Evolutionary conservation across 2,113 vertebrate genomes (phyloP), one percentile per base, ranked within the genome.

Genomic region (Lepus europaeus): DNA sequence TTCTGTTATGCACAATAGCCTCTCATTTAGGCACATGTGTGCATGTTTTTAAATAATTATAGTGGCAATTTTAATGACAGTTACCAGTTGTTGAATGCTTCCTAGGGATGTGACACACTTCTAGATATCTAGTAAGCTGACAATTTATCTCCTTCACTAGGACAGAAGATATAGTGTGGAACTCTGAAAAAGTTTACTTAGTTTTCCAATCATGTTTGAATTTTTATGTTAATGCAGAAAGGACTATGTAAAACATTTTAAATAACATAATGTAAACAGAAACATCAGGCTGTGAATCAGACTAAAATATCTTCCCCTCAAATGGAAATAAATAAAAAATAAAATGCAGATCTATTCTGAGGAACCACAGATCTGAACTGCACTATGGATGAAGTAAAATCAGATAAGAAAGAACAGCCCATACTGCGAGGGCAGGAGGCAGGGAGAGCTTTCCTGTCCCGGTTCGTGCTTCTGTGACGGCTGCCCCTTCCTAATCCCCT

Each of bases 241-340:
- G 12, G 33, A 59, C 51, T 76, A 10, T 49, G 1, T 27, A 87
- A 7, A 64, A 66, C 66, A 4, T 22, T 89, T 66, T 76, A 51
- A 89, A 27, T 49, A 78, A 33, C 33, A 59, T 14, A 68, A 59
- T 83, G 68, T 69, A 49, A 33, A 83, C 14, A 36, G 36, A 83
- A 83, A 88, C 68, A 83, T 92, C 69, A 89, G 33, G 39, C 17
- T 59, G 31, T 77, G 14, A 89, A 49, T 76, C 5, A 68, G 16
- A 56, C 45, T 45, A 82, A 93, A 73, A 56, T 64, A 70, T 25
- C 23, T 27, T 81, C 70, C 17, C 29, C 95, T 84, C 61, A 84
- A 64, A 73, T 7, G 31, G 79, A 56, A 96, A 96, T 91, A 72
- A 93, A 93, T 89, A 92, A 70, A 83, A 87, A 9, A 22, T 20